Percentiles rank a stretch among this genome's conserved stretches.
Evolutionary conservation across 2,888 invertebrate species (phyloP).

Genomic region (Neoaliturus tenellus): DNA sequence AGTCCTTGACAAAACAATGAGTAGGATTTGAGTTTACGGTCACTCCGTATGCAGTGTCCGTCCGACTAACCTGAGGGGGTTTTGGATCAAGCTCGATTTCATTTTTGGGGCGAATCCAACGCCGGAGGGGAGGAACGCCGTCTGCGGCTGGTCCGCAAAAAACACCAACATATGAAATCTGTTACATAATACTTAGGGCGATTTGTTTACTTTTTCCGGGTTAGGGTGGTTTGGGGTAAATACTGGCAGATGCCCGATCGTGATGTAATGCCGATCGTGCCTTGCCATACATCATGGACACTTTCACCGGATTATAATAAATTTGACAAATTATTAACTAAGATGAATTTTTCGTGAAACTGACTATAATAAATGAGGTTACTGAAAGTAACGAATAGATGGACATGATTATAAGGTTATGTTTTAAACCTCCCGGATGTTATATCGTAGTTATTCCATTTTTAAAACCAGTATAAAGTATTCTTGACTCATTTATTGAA

Average conservation of each 20-base stretch:
- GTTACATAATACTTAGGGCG: constrained; percentile 57
- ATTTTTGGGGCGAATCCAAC: constrained; percentile 46
- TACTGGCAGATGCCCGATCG: constrained; percentile 50
- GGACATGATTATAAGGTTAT: no score
- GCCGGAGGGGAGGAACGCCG: constrained; percentile 14
- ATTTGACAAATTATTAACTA: no score
- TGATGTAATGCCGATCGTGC: no score
- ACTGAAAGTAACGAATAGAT: no score
- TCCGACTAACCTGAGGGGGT: constrained; percentile 11
- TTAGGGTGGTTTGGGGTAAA: constrained; percentile 16
- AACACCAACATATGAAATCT: constrained; percentile 54
- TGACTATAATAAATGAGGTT: no score
- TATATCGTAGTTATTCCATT: no score
- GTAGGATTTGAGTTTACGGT: not conserved
- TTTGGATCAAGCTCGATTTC: constrained; percentile 51
- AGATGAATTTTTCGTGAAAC: no score
- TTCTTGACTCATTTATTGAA: no score
- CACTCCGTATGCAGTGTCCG: not conserved
- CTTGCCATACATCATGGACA: no score
- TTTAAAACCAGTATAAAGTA: no score
- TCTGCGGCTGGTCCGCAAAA: constrained; percentile 33
- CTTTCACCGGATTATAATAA: no score
- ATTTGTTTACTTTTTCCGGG: constrained; percentile 52
- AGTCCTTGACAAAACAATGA: not conserved
- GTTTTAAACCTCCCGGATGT: no score